Evolutionary conservation across 2,888 invertebrate species (phyloP), one percentile per base, ranked within the genome.

Genomic region (Tineola bisselliella): DNA sequence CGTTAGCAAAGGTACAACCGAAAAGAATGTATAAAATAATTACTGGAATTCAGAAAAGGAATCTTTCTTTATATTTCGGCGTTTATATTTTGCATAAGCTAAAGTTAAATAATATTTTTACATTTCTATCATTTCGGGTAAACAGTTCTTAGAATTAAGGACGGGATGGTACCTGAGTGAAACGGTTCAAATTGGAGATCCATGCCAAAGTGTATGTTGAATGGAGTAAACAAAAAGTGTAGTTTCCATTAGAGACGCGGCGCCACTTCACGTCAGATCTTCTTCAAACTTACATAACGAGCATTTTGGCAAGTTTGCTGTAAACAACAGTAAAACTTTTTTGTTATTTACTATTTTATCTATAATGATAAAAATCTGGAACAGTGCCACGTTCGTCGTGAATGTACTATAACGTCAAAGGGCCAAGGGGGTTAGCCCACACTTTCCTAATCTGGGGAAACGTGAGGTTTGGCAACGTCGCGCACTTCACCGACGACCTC

Each of bases 401-500:
- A 62, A 61, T 59, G 64, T 59, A 62, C 62, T 48, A 63, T 63
- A 66, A 64, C 63, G 64, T 73, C 72, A 71, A 76, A 79, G 77
- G 77, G 38, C 56, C 60, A 61, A 60, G 61, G 61, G 64, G 63
- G 63, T 63, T 61, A 54, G 64, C 63, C 63, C 63, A 60, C 68
- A 68, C 70, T 70, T 68, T 71, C 71, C 70, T 67, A 68, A 71
- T 65, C 67, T 66, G 66, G 66, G 66, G 64, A 67, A 61, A 63
- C 65, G 72, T 76, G 81, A 71, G 73, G 25, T 25, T 75, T 81
- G 81, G 86, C 84, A 86, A 86, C 84, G 79, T 68, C 77, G 84
- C 77, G 84, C 75, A 66, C 71, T 69, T 76, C 79, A 80, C 76
- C 48, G 48, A 54, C 84, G 83, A 81, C 86, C 82, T 83, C 83